Base-by-base conservation (phyloP, 2,113 vertebrate species). In the Gavialis gangeticus region DNA sequence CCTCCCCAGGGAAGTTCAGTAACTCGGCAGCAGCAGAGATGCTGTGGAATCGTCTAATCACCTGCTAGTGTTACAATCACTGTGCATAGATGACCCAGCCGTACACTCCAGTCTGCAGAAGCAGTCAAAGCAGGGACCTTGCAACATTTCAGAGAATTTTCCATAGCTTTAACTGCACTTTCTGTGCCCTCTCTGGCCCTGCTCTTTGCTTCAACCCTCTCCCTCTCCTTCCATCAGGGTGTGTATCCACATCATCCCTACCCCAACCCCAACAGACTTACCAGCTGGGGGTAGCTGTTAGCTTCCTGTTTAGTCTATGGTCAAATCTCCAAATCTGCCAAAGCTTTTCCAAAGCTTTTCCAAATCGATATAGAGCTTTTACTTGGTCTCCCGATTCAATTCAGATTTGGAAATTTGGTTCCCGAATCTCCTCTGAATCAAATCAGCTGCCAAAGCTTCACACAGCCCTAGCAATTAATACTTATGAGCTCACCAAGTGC, bases 1-100 rank as follows among this genome's bases (percentile, higher is more conserved):
- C 97, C 97, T 97, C 88, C 63, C 89, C 56, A 0, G 10, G 87
- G 88, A 91, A 60, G 54, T 79, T 34, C 59, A 85, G 77, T 92
- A 16, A 55, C 63, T 57, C 75, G 85, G 75, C 89, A 90, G 80
- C 71, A 57, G 4, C 21, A 3, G 25, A 18, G 84, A 88, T 91
- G 82, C 92, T 75, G 4, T 18, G 75, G 85, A 73, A 62, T 86
- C 57, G n/a, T 90, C 59, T 2, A 3, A n/a, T 71, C 24, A 77
- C 84, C 87, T 93, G 37, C 1, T 11, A 12, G 27, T 90, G 55
- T 63, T 0, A 0, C 16, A 75, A 82, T 3, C 28, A 69, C 3
- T 2, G 12, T 80, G 82, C 69, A 55, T 55, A 4, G 54, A 64
- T 87, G 60, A 58, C 22, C 8, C 0, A 1, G 67, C 82, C 87